phyloP scores from a whole-genome alignment of 2,113 vertebrate genomes.

The Triplophysa rosa region DNA sequence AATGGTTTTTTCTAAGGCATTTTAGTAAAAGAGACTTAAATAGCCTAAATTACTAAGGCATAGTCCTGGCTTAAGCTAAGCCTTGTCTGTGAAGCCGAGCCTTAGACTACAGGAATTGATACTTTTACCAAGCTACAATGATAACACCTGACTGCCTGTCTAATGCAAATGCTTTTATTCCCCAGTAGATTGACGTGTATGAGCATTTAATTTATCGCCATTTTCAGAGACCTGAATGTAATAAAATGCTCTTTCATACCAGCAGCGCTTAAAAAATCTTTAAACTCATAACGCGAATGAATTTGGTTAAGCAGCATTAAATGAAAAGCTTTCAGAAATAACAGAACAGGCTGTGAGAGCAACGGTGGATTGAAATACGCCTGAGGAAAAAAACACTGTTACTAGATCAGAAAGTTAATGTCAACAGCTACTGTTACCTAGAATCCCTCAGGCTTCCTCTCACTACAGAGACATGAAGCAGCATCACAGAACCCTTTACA shows the following conservation, averaged over 20 bases:
- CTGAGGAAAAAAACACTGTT: background rate
- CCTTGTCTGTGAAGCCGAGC: no score
- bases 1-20: no score
- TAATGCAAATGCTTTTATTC: constrained; percentile 7
- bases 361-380: background rate
- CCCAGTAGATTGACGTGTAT: background rate
- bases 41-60: no score
- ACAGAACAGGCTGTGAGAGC: background rate
- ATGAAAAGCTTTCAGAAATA: constrained; percentile 13
- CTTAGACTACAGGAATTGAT: constrained; percentile 7
- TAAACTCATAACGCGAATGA: background rate
- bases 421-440: background rate
- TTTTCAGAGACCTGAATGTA: background rate
- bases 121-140: constrained; percentile 1
- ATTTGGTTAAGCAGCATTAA: constrained; percentile 14
- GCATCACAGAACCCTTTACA: background rate
- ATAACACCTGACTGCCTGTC: constrained; percentile 1
- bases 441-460: background rate
- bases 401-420: background rate
- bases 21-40: no score
- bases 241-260: background rate
- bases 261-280: background rate
- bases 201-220: background rate
- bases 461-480: background rate
- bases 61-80: no score